Evolutionary conservation across 2,113 vertebrate species (phyloP), one percentile per base, ranked within the genome.

Genomic region (Amphiprion percula): DNA sequence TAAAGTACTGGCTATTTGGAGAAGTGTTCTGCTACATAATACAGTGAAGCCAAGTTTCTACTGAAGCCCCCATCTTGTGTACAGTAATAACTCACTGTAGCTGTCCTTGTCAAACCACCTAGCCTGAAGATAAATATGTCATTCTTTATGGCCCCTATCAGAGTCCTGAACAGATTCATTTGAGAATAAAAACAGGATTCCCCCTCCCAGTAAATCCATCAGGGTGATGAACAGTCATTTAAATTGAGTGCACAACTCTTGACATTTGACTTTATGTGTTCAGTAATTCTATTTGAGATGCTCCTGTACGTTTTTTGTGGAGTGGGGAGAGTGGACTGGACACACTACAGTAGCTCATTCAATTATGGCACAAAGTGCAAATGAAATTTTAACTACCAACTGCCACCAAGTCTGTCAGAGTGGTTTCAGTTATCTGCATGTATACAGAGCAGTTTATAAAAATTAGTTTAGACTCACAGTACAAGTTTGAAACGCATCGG

Each of bases 131-230:
- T 94, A 93, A 93, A 94, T 94, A 93, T 92, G 88, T 91, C 91
- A 92, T 86, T 85, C 85, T 92, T 92, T 91, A 94, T 90, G 77
- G 87, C 84, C 82, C 68, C 91, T 89, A 90, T 93, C 91, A 92
- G 84, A 91, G 76, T 85, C 85, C 80, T 67, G 82, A 93, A 88
- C 89, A 90, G 89, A 91, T 94, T 93, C 87, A 93, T 94, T 90
- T 92, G 89, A 87, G 88, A 94, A 91, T 92, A 92, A 93, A 94
- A 94, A 93, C 87, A 90, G 85, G 90, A 92, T 91, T 90, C 89
- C 72, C 72, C 71, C 74, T 82, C 82, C 80, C 68, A 79, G 80
- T 92, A 94, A 91, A 94, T 94, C 92, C 89, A 92, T 94, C 90
- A 90, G 60, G 10, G 74, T 90, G 92, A 92, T 93, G 86, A 93